Evolutionary conservation across 2,888 invertebrate genomes (phyloP).

Genomic region (Lissonota sp.): DNA sequence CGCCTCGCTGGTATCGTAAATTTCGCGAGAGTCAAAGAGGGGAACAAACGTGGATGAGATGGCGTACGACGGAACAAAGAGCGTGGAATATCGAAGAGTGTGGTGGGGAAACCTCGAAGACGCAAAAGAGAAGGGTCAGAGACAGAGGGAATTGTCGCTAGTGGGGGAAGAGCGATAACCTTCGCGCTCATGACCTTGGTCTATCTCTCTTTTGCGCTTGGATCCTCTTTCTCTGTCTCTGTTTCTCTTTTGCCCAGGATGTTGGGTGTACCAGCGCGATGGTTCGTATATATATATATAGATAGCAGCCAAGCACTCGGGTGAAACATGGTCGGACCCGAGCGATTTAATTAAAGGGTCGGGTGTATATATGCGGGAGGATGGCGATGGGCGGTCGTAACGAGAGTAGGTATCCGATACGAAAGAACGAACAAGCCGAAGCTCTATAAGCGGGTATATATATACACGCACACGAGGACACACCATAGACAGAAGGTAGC

Average conservation of each 20-base stretch:
- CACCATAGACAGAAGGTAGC: neutral
- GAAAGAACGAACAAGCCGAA: conserved; percentile 32
- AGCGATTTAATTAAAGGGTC: conserved; percentile 80
- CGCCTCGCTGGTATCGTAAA: conserved; percentile 64
- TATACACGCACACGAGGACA: neutral
- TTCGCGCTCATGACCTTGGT: conserved; percentile 80
- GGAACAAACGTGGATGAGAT: conserved; percentile 55
- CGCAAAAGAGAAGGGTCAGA: conserved; percentile 36
- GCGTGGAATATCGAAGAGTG: conserved; percentile 43
- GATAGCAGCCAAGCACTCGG: conserved; percentile 66
- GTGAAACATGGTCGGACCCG: conserved; percentile 72
- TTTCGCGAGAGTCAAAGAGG: conserved; percentile 52
- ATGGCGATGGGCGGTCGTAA: conserved; percentile 43
- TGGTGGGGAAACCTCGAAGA: conserved; percentile 38
- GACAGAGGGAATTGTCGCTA: conserved; percentile 44
- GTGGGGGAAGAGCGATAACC: conserved; percentile 77
- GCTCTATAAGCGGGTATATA: neutral
- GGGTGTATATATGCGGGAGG: conserved; percentile 62
- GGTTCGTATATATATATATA: no score
- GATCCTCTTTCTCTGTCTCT: conserved; percentile 71
- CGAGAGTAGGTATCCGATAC: conserved; percentile 57
- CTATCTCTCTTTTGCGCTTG: conserved; percentile 63
- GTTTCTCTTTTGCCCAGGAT: conserved; percentile 62
- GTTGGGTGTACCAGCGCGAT: conserved; percentile 52
- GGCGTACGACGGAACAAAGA: conserved; percentile 59